Evolutionary conservation across 2,888 invertebrate genomes (phyloP).

Genomic region (Parnassius smintheus): DNA sequence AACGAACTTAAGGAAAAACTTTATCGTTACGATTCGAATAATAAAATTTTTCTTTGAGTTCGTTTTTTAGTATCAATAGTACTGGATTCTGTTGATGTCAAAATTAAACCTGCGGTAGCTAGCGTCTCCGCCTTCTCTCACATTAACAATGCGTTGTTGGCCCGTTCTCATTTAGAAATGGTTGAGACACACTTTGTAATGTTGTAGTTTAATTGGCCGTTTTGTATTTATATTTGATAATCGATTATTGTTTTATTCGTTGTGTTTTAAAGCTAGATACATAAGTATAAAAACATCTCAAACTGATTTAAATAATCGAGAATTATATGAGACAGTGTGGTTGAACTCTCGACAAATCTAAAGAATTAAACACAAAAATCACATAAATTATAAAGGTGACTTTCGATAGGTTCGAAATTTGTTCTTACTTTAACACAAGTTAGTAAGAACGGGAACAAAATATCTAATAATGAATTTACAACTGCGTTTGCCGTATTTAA

Average conservation of each 20-base stretch:
- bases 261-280: constrained; percentile 50
- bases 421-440: background rate
- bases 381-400: background rate
- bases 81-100: constrained; percentile 67
- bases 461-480: background rate
- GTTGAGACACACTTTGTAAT: constrained; percentile 53
- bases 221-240: constrained; percentile 48
- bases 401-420: background rate
- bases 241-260: constrained; percentile 56
- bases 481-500: background rate
- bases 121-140: constrained; percentile 41
- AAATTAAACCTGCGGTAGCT: constrained; percentile 37
- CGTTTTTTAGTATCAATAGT: constrained; percentile 70
- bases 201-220: constrained; percentile 65
- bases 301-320: background rate
- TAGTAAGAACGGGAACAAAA: background rate
- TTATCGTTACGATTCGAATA: constrained; percentile 25
- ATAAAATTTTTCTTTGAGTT: constrained; percentile 42
- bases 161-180: constrained; percentile 51
- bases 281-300: background rate
- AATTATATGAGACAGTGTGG: background rate
- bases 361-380: background rate
- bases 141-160: constrained; percentile 64
- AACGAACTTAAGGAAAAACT: constrained; percentile 34
- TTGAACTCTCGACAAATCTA: background rate